These are phyloP conservation scores for Macropis europaea DNA, from an alignment of 2,888 invertebrate species.

Conservation along the genomic window DNA sequence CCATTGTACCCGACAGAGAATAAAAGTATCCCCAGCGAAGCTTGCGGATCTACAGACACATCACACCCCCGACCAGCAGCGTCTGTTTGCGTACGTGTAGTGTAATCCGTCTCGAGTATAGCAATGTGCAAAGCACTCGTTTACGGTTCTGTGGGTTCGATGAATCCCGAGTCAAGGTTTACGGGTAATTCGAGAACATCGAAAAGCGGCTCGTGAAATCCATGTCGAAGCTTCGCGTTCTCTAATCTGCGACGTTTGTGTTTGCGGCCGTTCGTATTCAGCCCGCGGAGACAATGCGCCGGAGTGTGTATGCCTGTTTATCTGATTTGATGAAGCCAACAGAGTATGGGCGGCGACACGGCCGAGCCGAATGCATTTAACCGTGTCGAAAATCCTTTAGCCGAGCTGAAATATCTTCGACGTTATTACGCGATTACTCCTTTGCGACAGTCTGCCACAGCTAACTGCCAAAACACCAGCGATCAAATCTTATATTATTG, in stretches of 20 bases:
- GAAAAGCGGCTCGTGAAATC: conserved; percentile 50
- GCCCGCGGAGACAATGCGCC: conserved; percentile 18
- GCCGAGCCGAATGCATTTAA: conserved; percentile 18
- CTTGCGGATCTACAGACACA: too few relatives aligned
- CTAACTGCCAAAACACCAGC: too few relatives aligned
- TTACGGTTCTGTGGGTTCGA: conserved; percentile 51
- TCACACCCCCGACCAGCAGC: too few relatives aligned
- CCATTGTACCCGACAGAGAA: too few relatives aligned
- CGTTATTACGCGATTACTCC: neutral
- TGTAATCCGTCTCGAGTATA: conserved; percentile 9
- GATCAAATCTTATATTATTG: too few relatives aligned
- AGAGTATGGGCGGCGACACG: conserved; percentile 24
- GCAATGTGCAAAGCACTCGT: conserved; percentile 33
- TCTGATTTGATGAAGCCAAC: conserved; percentile 53
- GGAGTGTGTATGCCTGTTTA: conserved; percentile 45
- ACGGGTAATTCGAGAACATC: conserved; percentile 56
- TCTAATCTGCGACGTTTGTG: conserved; percentile 37
- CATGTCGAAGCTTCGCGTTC: conserved; percentile 33
- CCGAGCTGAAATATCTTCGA: neutral
- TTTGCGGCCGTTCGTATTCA: conserved; percentile 27
- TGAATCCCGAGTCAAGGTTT: conserved; percentile 62
- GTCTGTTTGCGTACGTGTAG: neutral
- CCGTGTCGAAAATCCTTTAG: conserved; percentile 18
- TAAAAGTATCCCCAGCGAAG: too few relatives aligned
- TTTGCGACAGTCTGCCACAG: too few relatives aligned